phyloP scores from a whole-genome alignment of 2,797 vertebrate species.

The Eutrigla gurnardus region DNA sequence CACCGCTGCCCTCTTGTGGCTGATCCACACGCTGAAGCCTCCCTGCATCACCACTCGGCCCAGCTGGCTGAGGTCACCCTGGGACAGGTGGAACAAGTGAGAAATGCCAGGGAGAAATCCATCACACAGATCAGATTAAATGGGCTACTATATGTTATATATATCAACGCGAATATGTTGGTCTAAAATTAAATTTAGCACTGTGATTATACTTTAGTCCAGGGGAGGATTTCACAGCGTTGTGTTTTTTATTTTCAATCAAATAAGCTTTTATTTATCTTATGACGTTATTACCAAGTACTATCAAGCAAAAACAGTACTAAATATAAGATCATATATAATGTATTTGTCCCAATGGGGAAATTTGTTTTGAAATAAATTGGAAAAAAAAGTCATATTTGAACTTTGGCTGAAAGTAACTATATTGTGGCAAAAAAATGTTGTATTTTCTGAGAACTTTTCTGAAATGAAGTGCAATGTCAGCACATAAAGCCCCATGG shows the following conservation, averaged over 20 bases:
- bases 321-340: no score
- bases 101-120: no score
- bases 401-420: neutral
- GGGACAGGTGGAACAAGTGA: slow-evolving; percentile 1
- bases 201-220: neutral
- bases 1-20: slow-evolving; percentile 91
- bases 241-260: no score
- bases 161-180: neutral
- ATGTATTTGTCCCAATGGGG: no score
- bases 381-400: no score
- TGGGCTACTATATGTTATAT: neutral
- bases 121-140: neutral
- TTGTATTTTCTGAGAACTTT: neutral
- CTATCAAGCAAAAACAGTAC: no score
- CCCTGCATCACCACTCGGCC: slow-evolving; percentile 94
- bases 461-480: neutral
- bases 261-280: no score
- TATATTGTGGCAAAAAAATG: neutral
- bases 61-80: slow-evolving; percentile 93
- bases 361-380: neutral
- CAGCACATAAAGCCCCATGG: neutral
- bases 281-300: no score
- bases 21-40: slow-evolving; percentile 95
- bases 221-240: no score
- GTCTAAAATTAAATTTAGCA: neutral